Evolutionary conservation across 2,797 vertebrate genomes (phyloP), one percentile per base, ranked within the genome.

Genomic region (Hyperoplus immaculatus): DNA sequence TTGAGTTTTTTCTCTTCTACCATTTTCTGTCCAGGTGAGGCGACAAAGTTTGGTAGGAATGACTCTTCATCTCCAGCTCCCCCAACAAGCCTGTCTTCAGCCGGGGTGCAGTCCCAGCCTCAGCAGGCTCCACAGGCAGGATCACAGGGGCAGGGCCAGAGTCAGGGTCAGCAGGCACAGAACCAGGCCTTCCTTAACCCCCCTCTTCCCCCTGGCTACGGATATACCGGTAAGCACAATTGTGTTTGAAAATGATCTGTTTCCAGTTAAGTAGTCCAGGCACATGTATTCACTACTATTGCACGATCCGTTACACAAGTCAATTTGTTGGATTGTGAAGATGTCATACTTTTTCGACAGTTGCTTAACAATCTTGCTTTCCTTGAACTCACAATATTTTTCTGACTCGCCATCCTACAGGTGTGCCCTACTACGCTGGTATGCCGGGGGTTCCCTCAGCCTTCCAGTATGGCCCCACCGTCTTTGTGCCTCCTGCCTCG

Each of bases 181-280:
- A 96, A 97, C 0, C 98, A 99, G 92, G 96, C 97, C 74, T 99
- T 98, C 93, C 94, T 99, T 65, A 99, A 97, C 82, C 97, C 98
- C 0, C 94, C 97, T 1, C 94, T 99, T 85, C 98, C 98, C 1
- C 98, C 98, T 0, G 98, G 98, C 63, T 99, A 99, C 45, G 98
- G 98, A 93, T 99, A 99, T 93, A 96, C 98, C 0, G 92, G 93
- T 94, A 82, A 76, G 78, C 45, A 76, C 50, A 55, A 12, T 66
- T 0, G 1, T 55, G 2, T 50, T 51, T 14, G 11, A 69, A 11
- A 1, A 21, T 9, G 3, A 47, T 11, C 2, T 12, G 47, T 61
- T 65, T 69, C 6, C 36, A 43, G 2, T 5, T 5, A 16, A 29
- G 3, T 49, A 36, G 64, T 55, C 13, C 4, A 12, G 11, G n/a